phyloP scores from a whole-genome alignment of 1,140 invertebrate genomes.

The Euwallacea fornicatus region DNA sequence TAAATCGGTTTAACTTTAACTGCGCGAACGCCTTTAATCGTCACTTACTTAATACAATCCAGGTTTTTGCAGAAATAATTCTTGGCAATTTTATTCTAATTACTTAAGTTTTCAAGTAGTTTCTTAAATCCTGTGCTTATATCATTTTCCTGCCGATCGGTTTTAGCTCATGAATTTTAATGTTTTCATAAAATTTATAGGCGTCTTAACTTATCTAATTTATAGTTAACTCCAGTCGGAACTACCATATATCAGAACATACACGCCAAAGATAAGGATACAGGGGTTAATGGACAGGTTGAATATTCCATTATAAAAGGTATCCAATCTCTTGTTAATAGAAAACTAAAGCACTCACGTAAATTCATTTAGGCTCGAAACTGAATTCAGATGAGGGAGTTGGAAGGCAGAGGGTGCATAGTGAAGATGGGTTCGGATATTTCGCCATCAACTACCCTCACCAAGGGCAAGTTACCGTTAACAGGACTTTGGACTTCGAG shows the following conservation, averaged over 20 bases:
- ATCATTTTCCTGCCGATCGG: too few species aligned
- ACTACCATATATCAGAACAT: conserved; percentile 84
- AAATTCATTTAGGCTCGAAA: too few species aligned
- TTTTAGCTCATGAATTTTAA: neutral
- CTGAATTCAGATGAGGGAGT: conserved; percentile 57
- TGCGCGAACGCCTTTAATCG: neutral
- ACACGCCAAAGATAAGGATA: conserved; percentile 80
- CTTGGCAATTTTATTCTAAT: too few species aligned
- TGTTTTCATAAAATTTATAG: neutral
- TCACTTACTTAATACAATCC: neutral
- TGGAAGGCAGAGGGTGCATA: conserved; percentile 60
- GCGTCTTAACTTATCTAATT: neutral
- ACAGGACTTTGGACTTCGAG: conserved; percentile 85
- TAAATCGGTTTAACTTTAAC: conserved; percentile 7
- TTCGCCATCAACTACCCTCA: conserved; percentile 87
- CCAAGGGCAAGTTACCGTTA: conserved; percentile 87
- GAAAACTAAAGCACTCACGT: too few species aligned
- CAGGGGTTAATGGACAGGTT: conserved; percentile 82
- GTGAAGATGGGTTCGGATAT: conserved; percentile 77
- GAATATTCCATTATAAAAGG: conserved; percentile 76
- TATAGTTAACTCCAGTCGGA: conserved; percentile 81
- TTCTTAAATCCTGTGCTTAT: too few species aligned
- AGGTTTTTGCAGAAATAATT: too few species aligned
- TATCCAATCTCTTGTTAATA: conserved; percentile 6
- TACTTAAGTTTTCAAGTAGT: too few species aligned